Percentiles rank a stretch among this genome's conserved stretches.
These are phyloP conservation scores for Uloborus diversus DNA, from an alignment of 1,140 invertebrate genomes.

Conservation along the genomic window DNA sequence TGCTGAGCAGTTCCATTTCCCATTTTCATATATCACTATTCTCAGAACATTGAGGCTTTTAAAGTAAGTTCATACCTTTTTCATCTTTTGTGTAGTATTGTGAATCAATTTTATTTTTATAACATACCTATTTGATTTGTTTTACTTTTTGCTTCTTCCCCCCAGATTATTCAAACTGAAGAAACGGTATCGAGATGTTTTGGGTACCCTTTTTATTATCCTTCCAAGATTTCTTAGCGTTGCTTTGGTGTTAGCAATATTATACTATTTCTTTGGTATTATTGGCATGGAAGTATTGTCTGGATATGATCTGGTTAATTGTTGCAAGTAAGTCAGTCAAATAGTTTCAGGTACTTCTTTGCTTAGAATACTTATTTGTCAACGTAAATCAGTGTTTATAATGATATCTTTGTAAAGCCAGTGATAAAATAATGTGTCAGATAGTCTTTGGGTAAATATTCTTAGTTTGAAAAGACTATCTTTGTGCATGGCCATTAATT, in stretches of 20 bases:
- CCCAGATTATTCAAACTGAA: conserved; percentile 75
- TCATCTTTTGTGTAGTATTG: conserved; percentile 2
- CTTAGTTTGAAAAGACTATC: too few species aligned
- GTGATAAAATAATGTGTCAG: too few species aligned
- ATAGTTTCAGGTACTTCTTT: conserved; percentile 8
- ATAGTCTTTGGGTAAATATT: too few species aligned
- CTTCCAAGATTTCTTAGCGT: conserved; percentile 78
- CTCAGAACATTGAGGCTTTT: conserved; percentile 65
- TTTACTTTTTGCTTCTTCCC: conserved; percentile 24
- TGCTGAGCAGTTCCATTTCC: conserved; percentile 62
- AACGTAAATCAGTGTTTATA: too few species aligned
- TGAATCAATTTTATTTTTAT: too few species aligned
- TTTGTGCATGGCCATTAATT: too few species aligned
- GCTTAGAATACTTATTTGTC: conserved; percentile 20
- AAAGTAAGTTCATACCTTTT: conserved; percentile 60
- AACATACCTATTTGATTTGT: too few species aligned
- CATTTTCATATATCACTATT: conserved; percentile 65
- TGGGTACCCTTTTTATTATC: conserved; percentile 86
- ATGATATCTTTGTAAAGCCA: too few species aligned
- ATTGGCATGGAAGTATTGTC: conserved; percentile 91
- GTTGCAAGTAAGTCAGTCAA: conserved; percentile 77
- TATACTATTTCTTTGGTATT: conserved; percentile 92
- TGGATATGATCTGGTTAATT: conserved; percentile 79
- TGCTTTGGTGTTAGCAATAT: conserved; percentile 82
- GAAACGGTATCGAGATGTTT: conserved; percentile 86